A percentile compares a stretch with the other conserved stretches of the same genome.
phyloP scores from a whole-genome alignment of 2,113 vertebrate genomes.

The Calyptommatus sinebrachiatus region DNA sequence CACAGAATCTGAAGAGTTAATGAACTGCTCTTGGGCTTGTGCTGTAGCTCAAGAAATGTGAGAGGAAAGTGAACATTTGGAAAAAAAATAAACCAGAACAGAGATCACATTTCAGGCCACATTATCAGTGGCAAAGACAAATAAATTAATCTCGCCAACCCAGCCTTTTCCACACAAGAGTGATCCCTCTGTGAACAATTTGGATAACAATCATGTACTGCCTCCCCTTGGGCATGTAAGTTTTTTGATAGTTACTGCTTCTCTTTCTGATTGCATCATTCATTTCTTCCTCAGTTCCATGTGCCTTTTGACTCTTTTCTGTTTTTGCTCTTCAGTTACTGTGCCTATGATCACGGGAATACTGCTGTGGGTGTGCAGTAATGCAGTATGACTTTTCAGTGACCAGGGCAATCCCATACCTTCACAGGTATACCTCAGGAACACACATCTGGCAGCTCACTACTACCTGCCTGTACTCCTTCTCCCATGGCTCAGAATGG shows the following conservation, averaged over 20 bases:
- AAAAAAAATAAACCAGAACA: neutral
- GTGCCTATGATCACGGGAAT: too few species aligned
- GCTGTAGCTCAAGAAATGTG: neutral
- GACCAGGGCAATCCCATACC: too few species aligned
- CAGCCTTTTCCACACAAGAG: neutral
- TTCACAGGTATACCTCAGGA: too few species aligned
- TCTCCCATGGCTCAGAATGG: too few species aligned
- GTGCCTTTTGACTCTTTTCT: neutral
- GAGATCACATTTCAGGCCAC: neutral
- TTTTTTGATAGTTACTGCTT: neutral
- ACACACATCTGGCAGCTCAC: too few species aligned
- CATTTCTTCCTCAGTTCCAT: neutral
- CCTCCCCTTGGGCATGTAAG: neutral
- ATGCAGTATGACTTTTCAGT: too few species aligned
- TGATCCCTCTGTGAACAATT: neutral
- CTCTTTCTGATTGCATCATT: fast-evolving
- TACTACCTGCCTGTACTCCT: too few species aligned
- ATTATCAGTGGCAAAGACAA: neutral
- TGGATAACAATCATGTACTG: neutral
- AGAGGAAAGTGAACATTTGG: neutral
- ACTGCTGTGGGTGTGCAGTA: too few species aligned
- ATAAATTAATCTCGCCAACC: neutral
- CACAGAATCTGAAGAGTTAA: neutral
- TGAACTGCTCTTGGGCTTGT: neutral
- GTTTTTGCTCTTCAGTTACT: neutral